Evolutionary conservation across 2,113 vertebrate species (phyloP), one percentile per base, ranked within the genome.

Genomic region (Sebastes fasciatus): DNA sequence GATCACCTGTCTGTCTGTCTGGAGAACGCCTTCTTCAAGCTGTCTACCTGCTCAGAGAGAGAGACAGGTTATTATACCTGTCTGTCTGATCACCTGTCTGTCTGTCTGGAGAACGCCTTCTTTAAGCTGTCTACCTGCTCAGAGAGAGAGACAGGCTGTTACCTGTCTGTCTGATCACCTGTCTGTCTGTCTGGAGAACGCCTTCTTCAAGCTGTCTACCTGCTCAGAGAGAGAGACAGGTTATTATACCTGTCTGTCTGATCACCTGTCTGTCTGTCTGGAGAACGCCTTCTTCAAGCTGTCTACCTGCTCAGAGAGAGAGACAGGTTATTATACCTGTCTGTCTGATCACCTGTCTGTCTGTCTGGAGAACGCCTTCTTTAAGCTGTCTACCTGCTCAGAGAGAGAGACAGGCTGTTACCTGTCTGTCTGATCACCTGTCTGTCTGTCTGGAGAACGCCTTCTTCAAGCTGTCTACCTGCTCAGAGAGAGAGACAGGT

Each of bases 231-330:
- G 17, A 72, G 0, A 62, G 2, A 67, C 16, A 11, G 11, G 14
- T n/a, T n/a, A 19, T 72, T 64, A 70, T 6, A 58, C 40, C 1
- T 49, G 1, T 21, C 40, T 67, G 48, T 65, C 48, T 61, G 85
- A 7, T 11, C 21, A n/a, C n/a, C n/a, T n/a, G n/a, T n/a, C n/a
- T n/a, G n/a, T 99, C 85, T 99, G 97, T 46, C 96, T 97, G 72
- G 98, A 98, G 91, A 99, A 99, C 0, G 97, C 98, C 87, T 97
- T 99, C 94, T 99, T 99, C 89, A 99, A 94, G 86, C 97, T 99
- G 91, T 99, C 98, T 2, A 99, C 94, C 93, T 94, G 84, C 26
- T 26, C n/a, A 67, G 17, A 83, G 21, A 81, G 17, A 72, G 0
- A 62, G 2, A 67, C 16, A 11, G 11, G 14, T n/a, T n/a, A 19